Base-by-base conservation (phyloP, 2,113 vertebrate species). In the Stictonetta naevosa region DNA sequence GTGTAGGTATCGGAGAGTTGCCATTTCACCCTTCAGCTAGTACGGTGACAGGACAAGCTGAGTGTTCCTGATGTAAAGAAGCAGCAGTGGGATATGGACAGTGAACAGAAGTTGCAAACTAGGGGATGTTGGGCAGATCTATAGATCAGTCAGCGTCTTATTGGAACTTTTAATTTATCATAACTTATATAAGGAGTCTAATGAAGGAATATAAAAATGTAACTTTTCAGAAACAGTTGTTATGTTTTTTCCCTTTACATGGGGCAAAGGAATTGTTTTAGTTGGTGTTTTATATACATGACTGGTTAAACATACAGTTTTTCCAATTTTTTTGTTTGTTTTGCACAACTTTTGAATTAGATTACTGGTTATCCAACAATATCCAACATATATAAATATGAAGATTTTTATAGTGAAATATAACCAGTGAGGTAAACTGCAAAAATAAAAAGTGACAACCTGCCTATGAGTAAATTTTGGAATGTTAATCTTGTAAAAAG, bases 401-500 rank as follows among this genome's bases (percentile, higher is more conserved):
- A 96, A 92, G 83, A 94, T 93, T 98, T 98, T 98, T 97, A 91
- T 97, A 97, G 96, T 53, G 91, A 94, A 92, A 88, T 88, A 94
- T 96, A 97, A 96, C 95, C 90, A 83, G 95, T 88, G 90, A 91
- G 90, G 60, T 96, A 92, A 97, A 97, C 93, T 91, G 83, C 91
- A 96, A 94, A 93, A 90, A 78, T 80, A 85, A 84, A 84, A 95
- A 95, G 68, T 81, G 95, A 97, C 95, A 94, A 88, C 93, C 87
- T 95, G 93, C 97, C 96, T 97, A 92, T 7, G 73, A 91, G 73
- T 94, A 88, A 87, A 83, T 96, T 91, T 92, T 91, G 91, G 96
- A 97, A 97, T 97, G 95, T 98, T 97, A 95, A 97, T 97, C 97
- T 97, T 98, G 98, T 98, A 98, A 97, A 98, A 98, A 98, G 91